phyloP scores from a whole-genome alignment of 2,888 invertebrate species.

The Cybosia mesomella region DNA sequence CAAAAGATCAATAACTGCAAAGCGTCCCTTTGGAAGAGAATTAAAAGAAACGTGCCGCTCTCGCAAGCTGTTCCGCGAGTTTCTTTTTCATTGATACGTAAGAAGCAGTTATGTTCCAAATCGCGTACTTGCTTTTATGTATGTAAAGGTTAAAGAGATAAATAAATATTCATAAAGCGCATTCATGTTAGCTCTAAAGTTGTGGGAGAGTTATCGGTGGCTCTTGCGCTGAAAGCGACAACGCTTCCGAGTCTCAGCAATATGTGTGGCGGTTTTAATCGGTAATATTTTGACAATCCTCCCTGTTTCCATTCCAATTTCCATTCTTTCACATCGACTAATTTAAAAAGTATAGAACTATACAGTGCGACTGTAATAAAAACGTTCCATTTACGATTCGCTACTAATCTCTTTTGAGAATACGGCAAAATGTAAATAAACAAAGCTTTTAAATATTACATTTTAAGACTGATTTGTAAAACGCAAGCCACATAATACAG shows the following conservation, averaged over 20 bases:
- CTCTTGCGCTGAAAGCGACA: too few species aligned
- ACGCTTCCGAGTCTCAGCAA: neutral
- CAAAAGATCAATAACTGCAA: neutral
- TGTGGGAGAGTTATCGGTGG: too few species aligned
- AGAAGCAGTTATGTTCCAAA: neutral
- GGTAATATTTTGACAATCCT: too few species aligned
- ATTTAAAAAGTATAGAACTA: neutral
- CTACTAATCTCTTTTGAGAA: neutral
- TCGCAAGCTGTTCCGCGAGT: neutral
- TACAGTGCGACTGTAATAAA: neutral
- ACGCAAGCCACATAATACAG: slow-evolving; percentile 30
- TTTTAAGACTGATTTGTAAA: slow-evolving; percentile 4
- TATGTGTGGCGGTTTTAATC: neutral
- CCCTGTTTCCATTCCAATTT: neutral
- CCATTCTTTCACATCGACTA: neutral
- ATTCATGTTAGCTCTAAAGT: neutral
- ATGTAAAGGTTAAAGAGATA: neutral
- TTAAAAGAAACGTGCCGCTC: neutral
- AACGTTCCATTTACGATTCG: neutral
- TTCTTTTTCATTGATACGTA: neutral
- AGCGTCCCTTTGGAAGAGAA: neutral
- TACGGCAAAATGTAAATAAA: neutral
- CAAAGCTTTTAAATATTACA: neutral
- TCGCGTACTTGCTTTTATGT: neutral
- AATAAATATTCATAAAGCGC: neutral